Base-by-base conservation (phyloP, 2,888 invertebrate species). In the Scaptomyza parva region DNA sequence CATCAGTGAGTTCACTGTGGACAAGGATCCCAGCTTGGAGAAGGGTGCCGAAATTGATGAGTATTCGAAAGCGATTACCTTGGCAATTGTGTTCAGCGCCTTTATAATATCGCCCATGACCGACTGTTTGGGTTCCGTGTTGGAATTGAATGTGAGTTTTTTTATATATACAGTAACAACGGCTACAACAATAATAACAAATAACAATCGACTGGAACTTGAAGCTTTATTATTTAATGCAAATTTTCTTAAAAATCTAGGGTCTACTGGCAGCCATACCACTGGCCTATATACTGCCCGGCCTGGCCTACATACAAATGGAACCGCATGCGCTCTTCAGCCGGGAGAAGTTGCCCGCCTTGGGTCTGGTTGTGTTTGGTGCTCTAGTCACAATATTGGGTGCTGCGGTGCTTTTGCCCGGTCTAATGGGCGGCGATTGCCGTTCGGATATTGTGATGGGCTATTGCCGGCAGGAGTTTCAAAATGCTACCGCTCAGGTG, bases 241-340 rank as follows among this genome's bases (percentile, higher is more conserved):
- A 86, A 78, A 86, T 78, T 75, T 73, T 47, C 20, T 33, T 18
- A 45, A 39, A 22, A 24, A 60, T 55, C 72, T 83, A 96, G 96
- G 97, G 97, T 61, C 94, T 97, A 14, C 81, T 97, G 64, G 95
- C 96, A 7, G 97, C 97, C 8, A 95, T 96, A 60, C 96, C 97
- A 0, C 90, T 97, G 76, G 96, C 97, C 11, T 97, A 96, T 90
- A 94, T 97, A 70, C 92, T 97, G 51, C 97, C 97, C 3, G 95
- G 96, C 0, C 90, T 96, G 12, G 95, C 96, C 79, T 96, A 96
- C 86, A 93, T 97, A 70, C 94, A 94, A 89, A 93, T 97, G 78
- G 95, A 95, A 79, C 94, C 95, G 70, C 96, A 95, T 17, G 93
- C 94, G 26, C 84, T 95, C 2, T 92, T 95, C 22, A 94, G 95